phyloP scores from a whole-genome alignment of 1,140 invertebrate species.

The Chlorops oryzae region DNA sequence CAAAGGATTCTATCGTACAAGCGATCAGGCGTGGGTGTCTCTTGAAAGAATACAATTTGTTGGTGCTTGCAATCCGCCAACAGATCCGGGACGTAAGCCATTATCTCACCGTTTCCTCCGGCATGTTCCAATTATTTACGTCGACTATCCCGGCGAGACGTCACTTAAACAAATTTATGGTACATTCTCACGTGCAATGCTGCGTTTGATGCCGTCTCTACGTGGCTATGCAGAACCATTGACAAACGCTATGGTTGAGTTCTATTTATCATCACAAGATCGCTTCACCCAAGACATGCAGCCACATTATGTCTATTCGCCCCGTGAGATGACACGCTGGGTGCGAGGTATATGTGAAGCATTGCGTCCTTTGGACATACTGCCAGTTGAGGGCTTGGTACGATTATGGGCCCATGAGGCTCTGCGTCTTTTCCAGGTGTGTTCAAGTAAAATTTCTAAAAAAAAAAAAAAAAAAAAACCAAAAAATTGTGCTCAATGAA shows the following conservation, averaged over 20 bases:
- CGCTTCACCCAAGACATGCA: slow-evolving; percentile 99
- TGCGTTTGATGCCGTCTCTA: slow-evolving; percentile 83
- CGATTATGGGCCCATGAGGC: slow-evolving; percentile 98
- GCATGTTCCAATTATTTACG: slow-evolving; percentile 98
- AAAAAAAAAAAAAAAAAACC: too few relatives aligned
- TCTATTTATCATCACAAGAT: slow-evolving; percentile 95
- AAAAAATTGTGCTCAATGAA: too few relatives aligned
- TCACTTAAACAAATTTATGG: slow-evolving; percentile 98
- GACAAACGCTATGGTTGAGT: slow-evolving; percentile 98
- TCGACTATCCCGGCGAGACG: slow-evolving; percentile 97
- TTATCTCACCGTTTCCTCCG: slow-evolving; percentile 87
- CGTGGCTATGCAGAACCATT: slow-evolving; percentile 91
- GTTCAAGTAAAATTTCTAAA: background rate
- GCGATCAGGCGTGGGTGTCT: slow-evolving; percentile 94
- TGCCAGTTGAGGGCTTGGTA: slow-evolving; percentile 90
- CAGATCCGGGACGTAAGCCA: slow-evolving; percentile 97
- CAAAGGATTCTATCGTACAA: slow-evolving; percentile 81
- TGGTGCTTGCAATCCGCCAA: slow-evolving; percentile 98
- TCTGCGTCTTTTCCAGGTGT: slow-evolving; percentile 84
- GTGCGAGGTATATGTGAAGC: slow-evolving; percentile 98
- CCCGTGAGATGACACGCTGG: slow-evolving; percentile 99
- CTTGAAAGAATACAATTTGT: slow-evolving; percentile 99
- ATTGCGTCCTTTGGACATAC: slow-evolving; percentile 84
- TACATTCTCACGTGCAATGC: slow-evolving; percentile 96
- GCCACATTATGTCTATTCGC: slow-evolving; percentile 99